Evolutionary conservation across 2,888 invertebrate species (phyloP).

Genomic region (Drosophila paramelanica): DNA sequence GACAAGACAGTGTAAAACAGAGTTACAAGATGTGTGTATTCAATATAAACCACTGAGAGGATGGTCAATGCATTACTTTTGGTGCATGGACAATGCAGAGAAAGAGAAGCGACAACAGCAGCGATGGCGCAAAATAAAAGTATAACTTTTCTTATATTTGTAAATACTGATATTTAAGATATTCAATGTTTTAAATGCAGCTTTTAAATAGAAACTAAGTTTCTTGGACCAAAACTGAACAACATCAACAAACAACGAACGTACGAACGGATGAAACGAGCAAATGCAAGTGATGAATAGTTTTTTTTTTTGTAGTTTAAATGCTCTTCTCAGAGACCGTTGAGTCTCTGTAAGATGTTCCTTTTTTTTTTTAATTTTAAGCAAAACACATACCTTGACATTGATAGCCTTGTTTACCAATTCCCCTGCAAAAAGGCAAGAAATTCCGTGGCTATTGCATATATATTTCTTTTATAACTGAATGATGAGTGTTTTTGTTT

Average conservation of each 20-base stretch:
- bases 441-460: conserved; percentile 85
- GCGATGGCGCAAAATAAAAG: conserved; percentile 20
- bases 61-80: conserved; percentile 40
- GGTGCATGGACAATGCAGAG: conserved; percentile 48
- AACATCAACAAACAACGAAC: conserved; percentile 67
- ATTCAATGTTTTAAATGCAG: conserved; percentile 35
- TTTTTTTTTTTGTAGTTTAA: conserved; percentile 26
- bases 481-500: conserved; percentile 57
- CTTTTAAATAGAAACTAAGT: conserved; percentile 34
- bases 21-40: conserved; percentile 34
- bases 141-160: conserved; percentile 22
- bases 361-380: conserved; percentile 65
- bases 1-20: conserved; percentile 46
- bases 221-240: conserved; percentile 43
- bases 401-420: conserved; percentile 98
- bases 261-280: conserved; percentile 61
- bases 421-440: conserved; percentile 92
- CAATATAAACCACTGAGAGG: conserved; percentile 17
- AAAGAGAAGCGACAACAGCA: conserved; percentile 35
- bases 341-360: conserved; percentile 48
- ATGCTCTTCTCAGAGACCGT: conserved; percentile 39
- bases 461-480: conserved; percentile 71
- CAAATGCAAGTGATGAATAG: conserved; percentile 76
- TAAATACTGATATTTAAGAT: conserved; percentile 24
- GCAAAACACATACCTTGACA: conserved; percentile 93